Evolutionary conservation across 2,888 invertebrate genomes (phyloP), one percentile per base, ranked within the genome.

Genomic region (Byasa hedistus): DNA sequence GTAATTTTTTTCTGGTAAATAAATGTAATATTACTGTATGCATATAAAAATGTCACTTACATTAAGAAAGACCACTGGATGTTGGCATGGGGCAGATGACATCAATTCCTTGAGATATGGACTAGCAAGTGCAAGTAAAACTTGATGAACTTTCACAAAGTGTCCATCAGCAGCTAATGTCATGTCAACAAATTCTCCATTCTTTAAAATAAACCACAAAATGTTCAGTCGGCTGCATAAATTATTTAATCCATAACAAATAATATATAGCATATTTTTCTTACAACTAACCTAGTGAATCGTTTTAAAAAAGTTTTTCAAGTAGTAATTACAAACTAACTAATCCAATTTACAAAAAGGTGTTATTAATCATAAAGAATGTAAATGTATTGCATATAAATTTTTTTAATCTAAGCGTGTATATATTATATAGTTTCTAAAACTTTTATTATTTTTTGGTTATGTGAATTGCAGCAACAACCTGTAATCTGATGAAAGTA

Each of bases 61-160:
- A 82, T 92, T 91, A 0, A 92, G 80, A 76, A 89, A 92, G 68
- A 92, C 80, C 23, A 92, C 84, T 27, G 92, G 92, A 76, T 92
- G 91, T 73, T 83, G 87, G 71, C 89, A 87, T 5, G 90, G 87
- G 23, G 88, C 87, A 15, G 92, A 89, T 27, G 83, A 77, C 52
- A 92, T 85, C 22, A 92, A 79, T 54, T 89, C 86, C 69, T 90
- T 92, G 17, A 92, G 71, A 70, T 88, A 92, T 12, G 92, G 88
- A 67, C 92, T 92, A 39, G 91, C 87, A 63, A 91, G 75, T 0
- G 92, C 91, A 66, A 92, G 77, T 32, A 77, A 65, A 12, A 75
- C 76, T 70, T 77, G 75, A 65, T 77, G 91, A 19, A 87, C 88
- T 73, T 89, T 89, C 3, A 89, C 88, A 66, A 84, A 79, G 69